Base-by-base conservation (phyloP, 2,797 vertebrate genomes). In the Halcyon leucocephala region DNA sequence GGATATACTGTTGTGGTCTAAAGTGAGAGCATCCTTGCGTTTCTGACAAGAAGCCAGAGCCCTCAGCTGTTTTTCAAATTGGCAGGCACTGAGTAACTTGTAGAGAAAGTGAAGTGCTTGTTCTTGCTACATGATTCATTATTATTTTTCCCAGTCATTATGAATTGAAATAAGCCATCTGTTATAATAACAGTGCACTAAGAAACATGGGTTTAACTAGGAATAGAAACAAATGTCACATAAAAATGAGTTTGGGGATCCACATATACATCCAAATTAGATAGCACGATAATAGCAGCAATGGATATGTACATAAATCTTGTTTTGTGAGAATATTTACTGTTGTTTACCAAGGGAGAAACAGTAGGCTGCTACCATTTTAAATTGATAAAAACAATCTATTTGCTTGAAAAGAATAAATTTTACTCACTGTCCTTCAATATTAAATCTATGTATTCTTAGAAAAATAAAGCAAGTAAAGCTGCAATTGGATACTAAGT, bases 121-220 rank as follows among this genome's bases (percentile, higher is more conserved):
- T 62, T 96, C 92, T 92, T 93, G 83, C 83, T 90, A 86, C 83
- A 70, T 76, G 86, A 89, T 90, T 95, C 85, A 90, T 84, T 90
- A 67, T 84, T 96, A 83, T 89, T 95, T 96, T 92, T 65, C 69
- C 29, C 74, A 92, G 76, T 66, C 76, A 69, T 93, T 92, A 94
- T 86, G 86, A 91, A 93, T 67, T 89, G 78, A 94, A 94, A 93
- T 93, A 96, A 92, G 57, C 89, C 82, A 96, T 92, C 84, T 95
- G 86, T 92, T 96, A 92, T 35, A 72, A 82, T 85, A 92, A 85
- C 61, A 89, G 78, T 17, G 72, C 54, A 81, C 61, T n/a, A 61
- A 80, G 81, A 78, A 87, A 35, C 29, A 7, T 81, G 79, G 37
- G 49, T 92, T 70, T 82, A 95, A 78, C 79, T 57, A 62, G 61